These are phyloP conservation scores for Iphiclides podalirius DNA, from an alignment of 2,888 invertebrate genomes.

Conservation along the genomic window DNA sequence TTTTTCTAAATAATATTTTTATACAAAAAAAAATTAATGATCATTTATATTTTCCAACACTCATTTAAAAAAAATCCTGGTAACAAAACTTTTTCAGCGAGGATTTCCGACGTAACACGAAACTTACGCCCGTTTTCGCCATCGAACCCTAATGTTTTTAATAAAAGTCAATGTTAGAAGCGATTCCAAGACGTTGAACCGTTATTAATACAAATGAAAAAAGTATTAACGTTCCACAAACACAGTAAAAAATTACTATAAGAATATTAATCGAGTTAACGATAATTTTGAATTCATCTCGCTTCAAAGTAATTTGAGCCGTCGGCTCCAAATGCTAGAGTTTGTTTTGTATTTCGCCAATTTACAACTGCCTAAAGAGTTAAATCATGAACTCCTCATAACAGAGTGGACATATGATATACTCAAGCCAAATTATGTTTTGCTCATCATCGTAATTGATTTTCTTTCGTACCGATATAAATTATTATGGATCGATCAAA, in stretches of 20 bases:
- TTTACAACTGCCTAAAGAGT: constrained; percentile 1
- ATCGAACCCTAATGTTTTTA: no score
- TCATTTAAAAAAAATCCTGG: no score
- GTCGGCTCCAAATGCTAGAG: not conserved
- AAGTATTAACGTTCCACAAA: constrained; percentile 8
- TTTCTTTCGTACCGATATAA: constrained; percentile 54
- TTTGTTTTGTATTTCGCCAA: constrained; percentile 1
- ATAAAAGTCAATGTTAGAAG: no score
- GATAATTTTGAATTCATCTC: constrained; percentile 6
- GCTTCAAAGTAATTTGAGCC: not conserved
- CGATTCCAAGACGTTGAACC: not conserved
- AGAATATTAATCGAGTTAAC: constrained; percentile 21
- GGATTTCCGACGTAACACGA: no score
- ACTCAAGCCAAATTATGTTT: constrained; percentile 38
- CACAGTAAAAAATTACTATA: constrained; percentile 7
- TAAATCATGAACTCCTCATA: constrained; percentile 17
- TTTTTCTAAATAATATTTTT: no score
- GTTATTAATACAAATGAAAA: not conserved
- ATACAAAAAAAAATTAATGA: no score
- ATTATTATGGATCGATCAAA: constrained; percentile 64
- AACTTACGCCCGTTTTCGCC: no score
- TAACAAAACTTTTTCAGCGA: no score
- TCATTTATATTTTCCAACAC: no score
- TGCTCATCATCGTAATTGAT: constrained; percentile 56
- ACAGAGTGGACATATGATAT: constrained; percentile 32